These are phyloP conservation scores for Mormyrus iriodes DNA, from an alignment of 2,113 vertebrate species.

Conservation along the genomic window DNA sequence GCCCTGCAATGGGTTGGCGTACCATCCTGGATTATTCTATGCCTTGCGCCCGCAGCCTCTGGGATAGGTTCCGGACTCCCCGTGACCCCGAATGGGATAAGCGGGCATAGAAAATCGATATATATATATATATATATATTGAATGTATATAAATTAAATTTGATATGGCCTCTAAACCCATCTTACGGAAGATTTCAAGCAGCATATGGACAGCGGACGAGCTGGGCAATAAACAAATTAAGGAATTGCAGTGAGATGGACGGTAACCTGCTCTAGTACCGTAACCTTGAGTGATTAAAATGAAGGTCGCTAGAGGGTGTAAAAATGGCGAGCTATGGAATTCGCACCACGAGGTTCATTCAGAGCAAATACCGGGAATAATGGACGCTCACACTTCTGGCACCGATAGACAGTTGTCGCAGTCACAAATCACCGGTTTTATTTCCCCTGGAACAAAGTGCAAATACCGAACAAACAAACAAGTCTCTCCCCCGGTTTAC, in stretches of 20 bases:
- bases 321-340: not conserved
- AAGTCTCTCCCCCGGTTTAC: not conserved
- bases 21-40: no score
- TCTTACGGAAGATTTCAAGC: not conserved
- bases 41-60: no score
- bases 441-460: not conserved
- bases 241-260: not conserved
- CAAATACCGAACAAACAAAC: slow-evolving; percentile 11
- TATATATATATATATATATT: no score
- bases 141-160: no score
- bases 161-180: not conserved
- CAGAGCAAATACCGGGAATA: not conserved
- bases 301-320: not conserved
- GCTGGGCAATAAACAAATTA: not conserved
- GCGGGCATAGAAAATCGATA: no score
- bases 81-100: no score
- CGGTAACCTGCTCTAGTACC: not conserved
- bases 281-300: no score
- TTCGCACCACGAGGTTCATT: not conserved
- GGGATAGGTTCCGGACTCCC: no score
- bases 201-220: not conserved
- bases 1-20: no score
- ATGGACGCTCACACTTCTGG: not conserved
- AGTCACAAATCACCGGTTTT: not conserved
- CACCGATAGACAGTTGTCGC: not conserved